Conservation (phyloP, 2,113 vertebrate species). For the Pterocles gutturalis region DNA sequence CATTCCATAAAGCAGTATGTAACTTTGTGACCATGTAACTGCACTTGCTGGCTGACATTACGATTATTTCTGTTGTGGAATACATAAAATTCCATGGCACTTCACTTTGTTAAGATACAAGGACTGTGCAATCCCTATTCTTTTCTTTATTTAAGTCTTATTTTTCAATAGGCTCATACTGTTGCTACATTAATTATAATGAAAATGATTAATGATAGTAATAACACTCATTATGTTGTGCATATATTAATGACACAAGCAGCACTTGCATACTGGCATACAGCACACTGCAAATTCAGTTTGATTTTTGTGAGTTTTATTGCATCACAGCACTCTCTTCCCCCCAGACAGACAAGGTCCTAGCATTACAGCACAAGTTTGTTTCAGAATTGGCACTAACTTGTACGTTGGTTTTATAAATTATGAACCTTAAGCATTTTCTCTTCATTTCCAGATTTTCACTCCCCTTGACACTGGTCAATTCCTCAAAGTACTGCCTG, state of each 20-base stretch:
- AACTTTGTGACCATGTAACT: not conserved
- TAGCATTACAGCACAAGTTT: not conserved
- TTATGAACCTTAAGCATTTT: not conserved
- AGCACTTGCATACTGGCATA: not conserved
- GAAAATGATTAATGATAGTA: slow-evolving; percentile 11
- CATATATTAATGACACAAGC: not conserved
- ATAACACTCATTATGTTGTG: not conserved
- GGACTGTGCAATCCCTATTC: not conserved
- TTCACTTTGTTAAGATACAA: not conserved
- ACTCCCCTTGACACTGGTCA: not conserved
- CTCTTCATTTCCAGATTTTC: not conserved
- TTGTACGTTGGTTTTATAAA: not conserved
- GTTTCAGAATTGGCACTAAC: not conserved
- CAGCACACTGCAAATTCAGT: not conserved
- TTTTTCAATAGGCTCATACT: not conserved
- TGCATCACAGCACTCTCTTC: not conserved
- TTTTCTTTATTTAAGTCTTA: not conserved
- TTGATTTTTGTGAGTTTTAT: not conserved
- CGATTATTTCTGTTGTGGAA: not conserved
- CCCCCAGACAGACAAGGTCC: not conserved
- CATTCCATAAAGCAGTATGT: not conserved
- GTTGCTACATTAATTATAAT: not conserved
- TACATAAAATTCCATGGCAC: not conserved
- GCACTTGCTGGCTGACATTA: not conserved
- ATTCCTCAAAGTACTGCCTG: not conserved